Evolutionary conservation across 2,888 invertebrate species (phyloP), one percentile per base, ranked within the genome.

Genomic region (Clanis bilineata): DNA sequence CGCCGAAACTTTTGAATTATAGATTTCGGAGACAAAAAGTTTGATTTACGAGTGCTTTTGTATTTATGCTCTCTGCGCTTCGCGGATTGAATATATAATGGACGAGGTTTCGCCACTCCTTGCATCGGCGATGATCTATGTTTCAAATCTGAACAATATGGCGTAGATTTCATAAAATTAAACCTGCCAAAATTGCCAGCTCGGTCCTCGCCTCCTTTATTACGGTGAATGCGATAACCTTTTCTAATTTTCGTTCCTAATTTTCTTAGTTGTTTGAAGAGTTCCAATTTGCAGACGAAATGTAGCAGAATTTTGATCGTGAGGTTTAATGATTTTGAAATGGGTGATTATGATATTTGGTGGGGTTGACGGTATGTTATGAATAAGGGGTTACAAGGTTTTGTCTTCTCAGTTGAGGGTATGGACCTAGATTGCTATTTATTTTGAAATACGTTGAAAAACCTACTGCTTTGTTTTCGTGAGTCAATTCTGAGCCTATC

Each of bases 1-100:
- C 76, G 76, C 67, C 69, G 66, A 74, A 74, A 70, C 70, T 74
- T 64, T 65, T 86, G 82, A 83, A 85, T 86, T 80, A 83, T 84
- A 84, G 84, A 86, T 86, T 80, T 73, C 10, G 28, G 51, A 18
- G 74, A 70, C 76, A 84, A 88, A 88, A 88, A 87, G 78, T 86
- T 85, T 85, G 87, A 88, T 88, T 86, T 87, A 86, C 81, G 80
- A 70, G 77, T 76, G 78, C 77, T 77, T 73, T 64, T 67, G 73
- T 83, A 89, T 86, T 88, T 86, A 87, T 86, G 83, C 76, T 75
- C 73, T 76, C 70, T 75, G 76, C 79, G 79, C 77, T 85, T 74
- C 81, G 70, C 73, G 83, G 80, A 85, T 85, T 83, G 85, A 88
- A 88, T 88, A 81, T 83, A 78, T 85, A 85, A 87, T 80, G 73